These are phyloP conservation scores for Agraylea sexmaculata DNA, from an alignment of 1,140 invertebrate species.

Conservation along the genomic window DNA sequence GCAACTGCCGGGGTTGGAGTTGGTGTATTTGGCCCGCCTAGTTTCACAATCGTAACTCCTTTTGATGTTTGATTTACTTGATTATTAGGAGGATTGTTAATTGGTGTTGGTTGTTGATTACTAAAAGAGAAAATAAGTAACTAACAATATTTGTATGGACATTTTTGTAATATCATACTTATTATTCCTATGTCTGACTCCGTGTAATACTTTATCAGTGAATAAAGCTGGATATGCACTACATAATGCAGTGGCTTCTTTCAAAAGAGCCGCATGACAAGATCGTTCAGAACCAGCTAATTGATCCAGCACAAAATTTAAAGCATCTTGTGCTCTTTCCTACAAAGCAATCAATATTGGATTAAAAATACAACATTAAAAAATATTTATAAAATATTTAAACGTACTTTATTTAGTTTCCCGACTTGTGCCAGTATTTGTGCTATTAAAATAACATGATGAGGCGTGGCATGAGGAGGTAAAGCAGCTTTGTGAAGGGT, in stretches of 20 bases:
- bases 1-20: conserved; percentile 14
- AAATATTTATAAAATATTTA: conserved; percentile 7
- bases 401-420: conserved; percentile 47
- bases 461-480: conserved; percentile 44
- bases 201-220: conserved; percentile 61
- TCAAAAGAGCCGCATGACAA: conserved; percentile 55
- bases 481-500: conserved; percentile 56
- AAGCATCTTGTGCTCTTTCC: conserved; percentile 62
- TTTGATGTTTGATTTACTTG: conserved; percentile 57
- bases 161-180: conserved; percentile 21
- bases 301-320: conserved; percentile 67
- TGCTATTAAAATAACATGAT: conserved; percentile 50
- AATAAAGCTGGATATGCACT: conserved; percentile 64
- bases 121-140: conserved; percentile 10
- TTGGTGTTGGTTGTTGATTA: conserved; percentile 11
- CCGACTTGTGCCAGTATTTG: conserved; percentile 52
- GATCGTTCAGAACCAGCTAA: conserved; percentile 56
- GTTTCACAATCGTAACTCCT: conserved; percentile 63
- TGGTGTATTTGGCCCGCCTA: conserved; percentile 39
- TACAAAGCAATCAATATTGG: conserved; percentile 23
- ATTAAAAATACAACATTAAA: conserved; percentile 1
- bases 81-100: conserved; percentile 22
- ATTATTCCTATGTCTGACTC: conserved; percentile 54
- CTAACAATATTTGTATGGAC: background rate
- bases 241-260: conserved; percentile 66